phyloP scores from a whole-genome alignment of 2,797 vertebrate species.

The Enteromius mattozi region DNA sequence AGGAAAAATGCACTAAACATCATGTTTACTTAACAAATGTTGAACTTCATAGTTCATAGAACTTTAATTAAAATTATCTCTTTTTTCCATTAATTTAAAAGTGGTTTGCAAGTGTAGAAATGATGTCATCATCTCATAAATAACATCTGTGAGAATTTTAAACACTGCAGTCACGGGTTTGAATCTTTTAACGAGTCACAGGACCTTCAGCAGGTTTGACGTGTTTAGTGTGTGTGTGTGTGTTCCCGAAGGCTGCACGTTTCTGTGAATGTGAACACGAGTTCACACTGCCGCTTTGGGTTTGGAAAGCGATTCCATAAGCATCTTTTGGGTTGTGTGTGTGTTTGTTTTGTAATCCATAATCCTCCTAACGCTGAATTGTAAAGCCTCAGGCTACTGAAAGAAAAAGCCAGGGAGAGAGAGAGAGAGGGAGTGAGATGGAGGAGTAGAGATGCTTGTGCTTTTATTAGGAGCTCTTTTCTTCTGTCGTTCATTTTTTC shows the following conservation, averaged over 20 bases:
- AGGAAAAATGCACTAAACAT: neutral
- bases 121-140: neutral
- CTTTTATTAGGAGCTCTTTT: constrained; percentile 75
- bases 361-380: constrained; percentile 32
- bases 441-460: constrained; percentile 72
- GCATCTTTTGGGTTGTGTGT: constrained; percentile 32
- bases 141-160: neutral
- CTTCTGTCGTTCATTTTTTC: constrained; percentile 72
- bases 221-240: neutral
- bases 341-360: constrained; percentile 33
- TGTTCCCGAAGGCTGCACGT: constrained; percentile 18
- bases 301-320: constrained; percentile 33
- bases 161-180: neutral
- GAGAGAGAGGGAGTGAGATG: constrained; percentile 48
- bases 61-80: neutral
- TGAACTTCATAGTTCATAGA: neutral
- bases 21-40: neutral
- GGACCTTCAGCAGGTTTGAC: neutral
- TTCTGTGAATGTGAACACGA: constrained; percentile 35
- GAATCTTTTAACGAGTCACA: neutral
- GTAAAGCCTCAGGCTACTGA: constrained; percentile 33
- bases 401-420: constrained; percentile 9
- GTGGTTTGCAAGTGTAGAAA: neutral
- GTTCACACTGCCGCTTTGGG: constrained; percentile 26
- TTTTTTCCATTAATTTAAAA: neutral